Evolutionary conservation across 2,888 invertebrate genomes (phyloP).

Genomic region (Strigamia crassipes): DNA sequence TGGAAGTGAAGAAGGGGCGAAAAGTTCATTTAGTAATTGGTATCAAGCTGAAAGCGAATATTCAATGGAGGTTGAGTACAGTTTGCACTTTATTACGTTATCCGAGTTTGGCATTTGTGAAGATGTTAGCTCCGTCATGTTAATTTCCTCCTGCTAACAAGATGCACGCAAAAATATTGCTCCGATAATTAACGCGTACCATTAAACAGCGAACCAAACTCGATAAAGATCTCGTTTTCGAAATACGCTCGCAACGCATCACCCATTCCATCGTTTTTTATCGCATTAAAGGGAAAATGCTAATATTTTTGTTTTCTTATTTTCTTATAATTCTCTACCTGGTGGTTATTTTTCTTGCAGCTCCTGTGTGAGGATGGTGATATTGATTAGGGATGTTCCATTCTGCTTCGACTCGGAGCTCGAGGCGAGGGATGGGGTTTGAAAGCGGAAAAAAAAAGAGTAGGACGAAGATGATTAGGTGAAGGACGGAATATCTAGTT

Average conservation of each 20-base stretch:
- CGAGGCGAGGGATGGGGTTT: neutral
- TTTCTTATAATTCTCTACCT: neutral
- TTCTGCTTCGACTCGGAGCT: neutral
- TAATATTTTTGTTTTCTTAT: neutral
- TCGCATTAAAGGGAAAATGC: neutral
- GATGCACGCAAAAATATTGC: no score
- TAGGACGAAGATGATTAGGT: neutral
- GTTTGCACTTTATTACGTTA: neutral
- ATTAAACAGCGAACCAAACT: no score
- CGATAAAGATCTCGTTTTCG: no score
- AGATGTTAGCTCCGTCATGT: no score
- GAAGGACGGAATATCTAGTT: neutral
- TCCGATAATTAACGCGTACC: no score
- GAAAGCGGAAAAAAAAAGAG: neutral
- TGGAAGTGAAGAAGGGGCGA: neutral
- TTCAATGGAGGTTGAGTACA: neutral
- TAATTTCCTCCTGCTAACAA: no score
- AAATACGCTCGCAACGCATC: no score
- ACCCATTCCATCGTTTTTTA: no score
- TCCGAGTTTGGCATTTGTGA: neutral
- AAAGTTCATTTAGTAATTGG: constrained; percentile 3
- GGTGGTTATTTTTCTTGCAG: neutral
- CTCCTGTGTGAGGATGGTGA: neutral
- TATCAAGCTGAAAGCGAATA: no score
- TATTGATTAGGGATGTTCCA: constrained; percentile 10